Base-by-base conservation (phyloP, 2,888 invertebrate genomes). In the Noctua fimbriata region DNA sequence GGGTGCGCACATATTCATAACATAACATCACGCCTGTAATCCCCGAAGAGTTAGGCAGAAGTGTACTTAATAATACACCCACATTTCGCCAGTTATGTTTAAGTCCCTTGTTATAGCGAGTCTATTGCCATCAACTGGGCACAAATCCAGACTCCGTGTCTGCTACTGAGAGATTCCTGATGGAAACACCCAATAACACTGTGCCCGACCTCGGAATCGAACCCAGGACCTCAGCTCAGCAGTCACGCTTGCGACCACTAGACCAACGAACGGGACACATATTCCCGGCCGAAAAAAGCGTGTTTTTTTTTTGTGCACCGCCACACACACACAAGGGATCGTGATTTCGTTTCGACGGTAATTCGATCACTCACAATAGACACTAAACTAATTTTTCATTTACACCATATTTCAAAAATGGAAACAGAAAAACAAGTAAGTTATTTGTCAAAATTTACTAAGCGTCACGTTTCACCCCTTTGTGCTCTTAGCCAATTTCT, bases 381-480 rank as follows among this genome's bases (percentile, higher is more conserved):
- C 71, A 77, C 58, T 76, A 80, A 71, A 76, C 91, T 81, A 90
- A 91, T 91, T 91, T 90, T 90, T 85, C 71, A 69, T 69, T 65
- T 55, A 80, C 44, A 65, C 72, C 41, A 69, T 82, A 91, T 93
- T 95, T 95, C 91, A 85, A 96, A 96, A 94, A 93, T 94, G 88
- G 95, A 96, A 96, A 85, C 73, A 76, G 83, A 90, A 94, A 94
- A 94, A 94, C 91, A 94, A 93, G 85, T 91, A 94, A 93, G 82
- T 89, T 89, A 88, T 76, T 85, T 94, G 96, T 95, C 96, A 95
- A 96, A 96, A 95, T 95, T 92, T 92, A 90, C 90, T 92, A 91
- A 92, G 90, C 91, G 94, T 95, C 95, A 96, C 95, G 91, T 95
- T 93, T 94, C 89, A 91, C 89, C 89, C 90, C 91, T 92, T 90